These are phyloP conservation scores for Xanthorhoe spadicearia DNA, from an alignment of 2,888 invertebrate species.

Conservation along the genomic window DNA sequence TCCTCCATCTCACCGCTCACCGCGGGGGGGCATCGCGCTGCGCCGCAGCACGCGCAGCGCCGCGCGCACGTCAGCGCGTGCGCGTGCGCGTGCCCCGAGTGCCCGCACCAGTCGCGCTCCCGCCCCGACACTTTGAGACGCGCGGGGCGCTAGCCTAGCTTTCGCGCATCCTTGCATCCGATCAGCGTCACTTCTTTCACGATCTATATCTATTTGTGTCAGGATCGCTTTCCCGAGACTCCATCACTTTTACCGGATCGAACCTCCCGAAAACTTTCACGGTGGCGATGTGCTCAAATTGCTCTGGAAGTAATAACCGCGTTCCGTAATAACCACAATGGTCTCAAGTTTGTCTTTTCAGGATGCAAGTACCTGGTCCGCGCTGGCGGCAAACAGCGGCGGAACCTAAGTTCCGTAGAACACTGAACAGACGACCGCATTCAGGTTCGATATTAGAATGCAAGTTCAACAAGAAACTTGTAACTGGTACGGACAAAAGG, in stretches of 20 bases:
- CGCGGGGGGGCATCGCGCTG: constrained; percentile 78
- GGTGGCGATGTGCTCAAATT: constrained; percentile 48
- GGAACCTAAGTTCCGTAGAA: constrained; percentile 49
- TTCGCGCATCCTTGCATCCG: constrained; percentile 77
- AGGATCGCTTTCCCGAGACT: constrained; percentile 54
- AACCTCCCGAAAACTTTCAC: constrained; percentile 57
- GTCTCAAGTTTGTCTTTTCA: constrained; percentile 61
- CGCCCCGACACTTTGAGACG: constrained; percentile 81
- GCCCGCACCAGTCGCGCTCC: constrained; percentile 83
- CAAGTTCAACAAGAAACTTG: constrained; percentile 52
- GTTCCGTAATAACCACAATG: constrained; percentile 60
- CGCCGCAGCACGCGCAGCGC: constrained; percentile 84
- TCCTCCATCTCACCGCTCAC: constrained; percentile 76
- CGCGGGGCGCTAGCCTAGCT: constrained; percentile 61
- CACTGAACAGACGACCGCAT: constrained; percentile 50
- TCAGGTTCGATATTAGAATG: constrained; percentile 54
- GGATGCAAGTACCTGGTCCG: constrained; percentile 53
- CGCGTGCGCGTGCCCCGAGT: constrained; percentile 71
- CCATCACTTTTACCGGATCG: constrained; percentile 61
- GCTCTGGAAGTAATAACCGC: constrained; percentile 55
- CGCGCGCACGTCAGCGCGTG: constrained; percentile 83
- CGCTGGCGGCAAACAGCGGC: constrained; percentile 55
- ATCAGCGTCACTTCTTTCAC: constrained; percentile 41
- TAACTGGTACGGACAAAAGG: constrained; percentile 39
- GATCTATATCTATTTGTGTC: constrained; percentile 45